Base-by-base conservation (phyloP, 2,113 vertebrate species). In the Oostethus manadensis region DNA sequence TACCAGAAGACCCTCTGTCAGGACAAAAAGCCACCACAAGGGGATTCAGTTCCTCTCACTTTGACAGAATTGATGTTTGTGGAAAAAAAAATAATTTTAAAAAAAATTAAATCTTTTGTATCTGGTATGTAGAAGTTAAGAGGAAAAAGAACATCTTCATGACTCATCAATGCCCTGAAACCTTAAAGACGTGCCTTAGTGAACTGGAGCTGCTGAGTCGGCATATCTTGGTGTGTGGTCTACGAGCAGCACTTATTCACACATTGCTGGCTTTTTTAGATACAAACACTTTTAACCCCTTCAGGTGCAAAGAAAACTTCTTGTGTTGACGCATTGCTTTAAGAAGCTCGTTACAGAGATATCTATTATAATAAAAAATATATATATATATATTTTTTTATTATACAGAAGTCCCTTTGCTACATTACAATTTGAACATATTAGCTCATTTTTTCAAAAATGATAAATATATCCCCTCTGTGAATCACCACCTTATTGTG, bases 11-110 rank as follows among this genome's bases (percentile, higher is more conserved):
- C 70, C 60, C 57, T 64, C 1, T 1, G 43, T 51, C 17, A 7
- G 59, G 50, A 64, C 55, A 42, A 67, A 20, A 50, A 10, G 10
- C 18, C 38, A 74, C 70, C 70, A 9, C 77, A 59, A 51, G 1
- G 70, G 8, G 16, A 9, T 56, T 66, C 66, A 68, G 62, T 84
- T 86, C 82, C 80, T 77, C 60, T 68, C 35, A 56, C 18, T 38
- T 50, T 20, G 7, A 13, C 15, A 14, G 9, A 40, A 0, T 8
- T n/a, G 11, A 10, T 43, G 2, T 54, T 61, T 38, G 42, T 22
- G 0, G 70, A 67, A 15, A 38, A 13, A 38, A 54, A 38, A 35
- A 17, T 45, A 16, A 17, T 35, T n/a, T 53, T 11, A 4, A 17
- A 7, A 10, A 6, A 5, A 38, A 10, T 40, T 33, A 7, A 6